phyloP scores from a whole-genome alignment of 2,888 invertebrate genomes.

The Sesia bembeciformis region DNA sequence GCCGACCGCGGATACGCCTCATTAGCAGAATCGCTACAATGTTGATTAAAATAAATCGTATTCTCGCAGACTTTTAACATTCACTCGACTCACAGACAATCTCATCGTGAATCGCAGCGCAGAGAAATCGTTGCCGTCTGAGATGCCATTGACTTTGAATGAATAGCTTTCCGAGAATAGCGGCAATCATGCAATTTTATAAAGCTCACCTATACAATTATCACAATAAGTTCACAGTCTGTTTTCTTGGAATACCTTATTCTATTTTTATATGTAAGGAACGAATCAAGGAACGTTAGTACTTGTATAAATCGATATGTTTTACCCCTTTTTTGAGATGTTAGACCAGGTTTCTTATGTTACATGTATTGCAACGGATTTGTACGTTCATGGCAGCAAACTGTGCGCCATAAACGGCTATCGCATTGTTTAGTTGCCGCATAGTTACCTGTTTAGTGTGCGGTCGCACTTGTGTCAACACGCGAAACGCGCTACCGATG shows the following conservation, averaged over 20 bases:
- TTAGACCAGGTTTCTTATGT: not conserved
- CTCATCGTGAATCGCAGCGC: slow-evolving; percentile 21
- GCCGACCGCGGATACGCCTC: slow-evolving; percentile 62
- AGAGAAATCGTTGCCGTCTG: slow-evolving; percentile 26
- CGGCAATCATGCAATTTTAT: slow-evolving; percentile 4
- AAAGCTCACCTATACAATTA: not conserved
- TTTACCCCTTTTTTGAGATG: not conserved
- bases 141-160: slow-evolving; percentile 37
- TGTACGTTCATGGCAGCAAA: not conserved
- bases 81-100: not conserved
- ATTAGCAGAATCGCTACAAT: slow-evolving; percentile 53
- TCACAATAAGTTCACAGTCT: not conserved
- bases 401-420: slow-evolving; percentile 3
- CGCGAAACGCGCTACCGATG: slow-evolving; percentile 18
- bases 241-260: not conserved
- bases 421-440: slow-evolving; percentile 21
- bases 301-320: not conserved
- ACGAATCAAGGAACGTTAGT: not conserved
- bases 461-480: slow-evolving; percentile 52
- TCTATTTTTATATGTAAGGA: not conserved
- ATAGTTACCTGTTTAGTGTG: slow-evolving; percentile 16
- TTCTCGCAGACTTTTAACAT: slow-evolving; percentile 18
- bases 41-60: slow-evolving; percentile 40
- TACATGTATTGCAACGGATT: not conserved
- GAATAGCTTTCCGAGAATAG: slow-evolving; percentile 19